Evolutionary conservation across 2,888 invertebrate species (phyloP), one percentile per base, ranked within the genome.

Genomic region (Marasmarcha lunaedactyla): DNA sequence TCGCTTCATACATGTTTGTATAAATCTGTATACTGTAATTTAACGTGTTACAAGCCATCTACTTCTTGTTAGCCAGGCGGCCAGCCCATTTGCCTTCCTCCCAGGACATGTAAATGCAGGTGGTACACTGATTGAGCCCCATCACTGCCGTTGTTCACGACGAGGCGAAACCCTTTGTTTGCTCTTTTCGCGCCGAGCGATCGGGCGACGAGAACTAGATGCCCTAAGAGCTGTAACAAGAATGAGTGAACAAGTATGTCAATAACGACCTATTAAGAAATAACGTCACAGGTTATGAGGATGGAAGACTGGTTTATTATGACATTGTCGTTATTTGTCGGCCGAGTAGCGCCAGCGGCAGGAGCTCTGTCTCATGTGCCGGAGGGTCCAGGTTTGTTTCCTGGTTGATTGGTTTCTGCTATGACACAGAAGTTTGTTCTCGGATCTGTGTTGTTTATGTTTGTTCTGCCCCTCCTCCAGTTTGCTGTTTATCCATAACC

Each of bases 111-210:
- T 15, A 94, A 58, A 57, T 95, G 95, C 2, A 95, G 72, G 59
- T 95, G 94, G 70, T 89, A 92, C 1, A 94, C 93, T 4, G 90
- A 90, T 64, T 95, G 94, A n/a, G 90, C 89, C 0, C 93, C 94
- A 48, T 93, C 85, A 1, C 79, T 66, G 0, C 94, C 94, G 64
- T 93, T 91, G 77, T 94, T 94, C 37, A 94, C 87, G 2, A 93
- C 89, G 6, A 93, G 59, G 5, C 93, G 74, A 76, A 90, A 93
- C 15, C 93, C 93, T 5, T 88, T 85, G 0, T 87, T 87, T 1
- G 88, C 77, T 4, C 86, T 78, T 48, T 86, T 73, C 13, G 86
- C 72, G 0, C 90, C 92, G 34, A 92, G 77, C 7, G 86, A 81
- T 10, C 86, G 86, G 0, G 92, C 92, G 10, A 88, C 87, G 37